Base-by-base conservation (phyloP, 1,140 invertebrate species). In the Meloidogyne floridensis region DNA sequence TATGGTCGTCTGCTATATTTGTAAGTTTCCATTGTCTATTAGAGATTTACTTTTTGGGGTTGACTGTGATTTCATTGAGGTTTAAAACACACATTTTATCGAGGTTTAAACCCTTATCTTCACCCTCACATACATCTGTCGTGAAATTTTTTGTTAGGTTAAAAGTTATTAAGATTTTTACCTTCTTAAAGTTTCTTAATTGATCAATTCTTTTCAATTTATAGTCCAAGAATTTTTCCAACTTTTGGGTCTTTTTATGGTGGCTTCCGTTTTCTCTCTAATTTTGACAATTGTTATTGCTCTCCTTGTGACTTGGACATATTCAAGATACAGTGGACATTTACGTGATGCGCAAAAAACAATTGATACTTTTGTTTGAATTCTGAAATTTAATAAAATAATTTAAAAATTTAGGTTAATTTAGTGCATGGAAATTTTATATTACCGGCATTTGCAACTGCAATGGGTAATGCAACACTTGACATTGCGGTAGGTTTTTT, bases 341-440 rank as follows among this genome's bases (percentile, higher is more conserved):
- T 69, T 88, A 11, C 86, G 87, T 43, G 87, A 87, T 56, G 83
- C 81, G 9, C 81, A 81, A 59, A 71, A 80, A n/a, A 79, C 59
- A 54, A 82, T 85, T 69, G 81, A 79, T 72, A 65, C 59, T 5
- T n/a, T 65, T 15, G 59, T 65, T 65, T 6, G n/a, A 18, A n/a
- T 7, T 65, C 7, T 13, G 7, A 65, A 65, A 6, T 8, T 5
- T n/a, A n/a, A 65, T n/a, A 6, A 80, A 15, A 56, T 65, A n/a
- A 65, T n/a, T n/a, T 8, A 18, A 65, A 65, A 47, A 72, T 98
- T 98, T 90, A 93, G 93, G 82, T 88, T 96, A 13, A 93, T 94
- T 90, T 90, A 97, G 56, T 97, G 98, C 91, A 92, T 94, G 84
- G 95, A 97, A 81, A 88, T 87, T 77, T 20, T 85, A 59, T 79